phyloP scores from a whole-genome alignment of 2,888 invertebrate genomes.

The Lampropteryx suffumata region DNA sequence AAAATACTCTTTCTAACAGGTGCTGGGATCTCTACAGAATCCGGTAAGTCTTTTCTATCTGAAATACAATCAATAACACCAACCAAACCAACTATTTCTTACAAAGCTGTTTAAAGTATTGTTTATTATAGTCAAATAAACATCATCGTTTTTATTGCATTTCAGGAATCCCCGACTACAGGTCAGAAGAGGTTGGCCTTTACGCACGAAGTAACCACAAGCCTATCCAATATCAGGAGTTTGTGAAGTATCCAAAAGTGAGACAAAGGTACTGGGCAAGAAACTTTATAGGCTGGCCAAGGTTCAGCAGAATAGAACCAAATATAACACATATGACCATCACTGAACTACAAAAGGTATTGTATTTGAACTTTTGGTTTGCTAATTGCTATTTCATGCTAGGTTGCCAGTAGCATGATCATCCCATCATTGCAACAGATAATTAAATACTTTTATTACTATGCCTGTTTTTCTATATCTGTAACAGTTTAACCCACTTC shows the following conservation, averaged over 20 bases:
- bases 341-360: constrained; percentile 86
- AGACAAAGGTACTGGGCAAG: constrained; percentile 97
- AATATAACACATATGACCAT: constrained; percentile 90
- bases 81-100: no score
- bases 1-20: constrained; percentile 92
- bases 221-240: constrained; percentile 94
- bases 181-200: constrained; percentile 95
- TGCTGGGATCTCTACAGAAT: constrained; percentile 98
- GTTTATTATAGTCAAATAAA: no score
- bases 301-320: constrained; percentile 90
- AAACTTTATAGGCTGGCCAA: constrained; percentile 96
- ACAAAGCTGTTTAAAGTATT: no score
- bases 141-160: background rate
- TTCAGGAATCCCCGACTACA: constrained; percentile 95
- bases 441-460: no score
- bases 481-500: background rate
- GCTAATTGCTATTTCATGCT: background rate
- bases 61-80: no score
- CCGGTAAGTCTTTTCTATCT: constrained; percentile 75
- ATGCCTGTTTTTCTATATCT: no score
- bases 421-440: constrained; percentile 5
- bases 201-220: constrained; percentile 93
- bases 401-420: constrained; percentile 5
- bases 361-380: background rate
- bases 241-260: constrained; percentile 85